Evolutionary conservation across 2,113 vertebrate genomes (phyloP), one percentile per base, ranked within the genome.

Genomic region (Nothocercus nigrocapillus): DNA sequence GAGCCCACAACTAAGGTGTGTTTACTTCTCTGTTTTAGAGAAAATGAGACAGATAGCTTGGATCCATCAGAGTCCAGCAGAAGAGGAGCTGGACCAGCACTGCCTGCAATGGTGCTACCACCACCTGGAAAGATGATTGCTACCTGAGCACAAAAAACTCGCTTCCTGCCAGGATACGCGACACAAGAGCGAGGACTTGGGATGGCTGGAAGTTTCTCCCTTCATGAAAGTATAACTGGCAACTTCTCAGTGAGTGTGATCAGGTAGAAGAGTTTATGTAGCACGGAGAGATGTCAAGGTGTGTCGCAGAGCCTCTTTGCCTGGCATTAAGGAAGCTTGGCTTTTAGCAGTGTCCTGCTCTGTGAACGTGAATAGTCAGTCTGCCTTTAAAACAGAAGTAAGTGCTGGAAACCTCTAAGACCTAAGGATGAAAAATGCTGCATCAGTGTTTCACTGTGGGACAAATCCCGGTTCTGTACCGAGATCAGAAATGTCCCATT

Each of bases 341-440:
- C 47, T 19, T 68, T 2, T 25, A 24, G 6, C 22, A 49, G 22
- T 0, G 0, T 61, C 62, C 24, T 11, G 2, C 34, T 3, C 2
- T 62, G 5, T 53, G 51, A 70, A 14, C 3, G 27, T 15, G 45
- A 6, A 38, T 78, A 69, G 47, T 40, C 66, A 69, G 17, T 44
- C 73, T 4, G 6, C 42, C 38, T 91, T 73, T 77, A 72, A 63
- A 70, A 30, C 51, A 19, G 25, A 59, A 75, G 49, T 82, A 72
- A 92, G 53, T 11, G 18, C 45, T 74, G 45, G 64, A 70, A 75
- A 67, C 1, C 51, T 42, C 36, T 17, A 11, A 34, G 42, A 75
- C 53, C 47, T 38, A 49, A 70, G 70, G 68, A 53, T 84, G 62
- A 78, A 79, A 90, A 90, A 30, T 51, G 40, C 32, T 92, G 40